A percentile compares a stretch with the other conserved stretches of the same genome.
Evolutionary conservation across 2,113 vertebrate genomes (phyloP).

Genomic region (Oplegnathus fasciatus): DNA sequence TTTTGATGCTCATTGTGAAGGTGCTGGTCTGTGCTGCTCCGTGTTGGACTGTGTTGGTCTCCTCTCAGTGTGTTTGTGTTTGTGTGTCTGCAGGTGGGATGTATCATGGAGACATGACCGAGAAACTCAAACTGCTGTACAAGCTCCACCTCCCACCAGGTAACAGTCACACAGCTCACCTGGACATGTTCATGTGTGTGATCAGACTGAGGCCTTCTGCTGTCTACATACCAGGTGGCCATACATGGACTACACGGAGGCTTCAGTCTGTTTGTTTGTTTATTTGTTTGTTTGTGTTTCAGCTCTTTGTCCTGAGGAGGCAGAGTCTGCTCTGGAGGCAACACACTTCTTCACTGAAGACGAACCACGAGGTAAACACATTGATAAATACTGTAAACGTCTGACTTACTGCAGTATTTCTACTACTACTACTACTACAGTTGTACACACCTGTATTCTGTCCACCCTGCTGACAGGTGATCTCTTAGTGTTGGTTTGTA

Average conservation of each 20-base stretch:
- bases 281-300: constrained; percentile 35
- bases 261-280: background rate
- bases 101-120: constrained; percentile 97
- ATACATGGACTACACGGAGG: no score
- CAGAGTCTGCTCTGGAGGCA: constrained; percentile 95
- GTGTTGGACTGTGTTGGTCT: no score
- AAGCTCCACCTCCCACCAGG: constrained; percentile 97
- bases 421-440: background rate
- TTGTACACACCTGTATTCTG: background rate
- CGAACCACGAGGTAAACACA: constrained; percentile 84
- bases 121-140: constrained; percentile 96
- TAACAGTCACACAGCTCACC: constrained; percentile 61
- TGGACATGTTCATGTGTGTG: background rate
- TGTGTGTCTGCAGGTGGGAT: constrained; percentile 88
- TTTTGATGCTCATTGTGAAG: no score
- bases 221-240: background rate
- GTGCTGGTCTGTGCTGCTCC: no score
- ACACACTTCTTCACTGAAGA: constrained; percentile 93
- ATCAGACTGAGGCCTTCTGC: background rate
- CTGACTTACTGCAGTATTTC: background rate
- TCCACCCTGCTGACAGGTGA: background rate
- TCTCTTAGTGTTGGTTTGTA: background rate
- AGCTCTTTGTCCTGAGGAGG: constrained; percentile 94
- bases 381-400: background rate
- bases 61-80: background rate